These are phyloP conservation scores for Axea sp. DNA, from an alignment of 2,888 invertebrate genomes.

Conservation along the genomic window DNA sequence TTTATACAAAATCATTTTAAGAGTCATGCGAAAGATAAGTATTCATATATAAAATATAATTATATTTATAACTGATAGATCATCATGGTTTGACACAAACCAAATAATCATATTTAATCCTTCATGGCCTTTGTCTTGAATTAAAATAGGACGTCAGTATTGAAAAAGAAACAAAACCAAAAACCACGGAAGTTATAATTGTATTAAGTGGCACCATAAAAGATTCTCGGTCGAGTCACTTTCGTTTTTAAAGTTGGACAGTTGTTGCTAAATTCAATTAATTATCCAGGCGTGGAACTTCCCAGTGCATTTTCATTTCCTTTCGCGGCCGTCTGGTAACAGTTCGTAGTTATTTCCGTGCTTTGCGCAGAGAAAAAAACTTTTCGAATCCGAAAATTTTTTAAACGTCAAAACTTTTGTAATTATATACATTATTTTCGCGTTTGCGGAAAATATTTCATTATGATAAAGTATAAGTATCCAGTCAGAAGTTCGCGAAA, in stretches of 20 bases:
- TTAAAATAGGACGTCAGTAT: background rate
- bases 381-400: slow-evolving; percentile 34
- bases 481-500: slow-evolving; percentile 11
- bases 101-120: slow-evolving; percentile 8
- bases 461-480: slow-evolving; percentile 26
- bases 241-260: slow-evolving; percentile 56
- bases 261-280: slow-evolving; percentile 56
- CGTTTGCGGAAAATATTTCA: slow-evolving; percentile 43
- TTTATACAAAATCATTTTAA: too few relatives aligned
- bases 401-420: slow-evolving; percentile 52
- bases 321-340: slow-evolving; percentile 37
- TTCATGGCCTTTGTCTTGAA: slow-evolving; percentile 2
- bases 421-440: slow-evolving; percentile 54
- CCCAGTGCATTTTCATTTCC: slow-evolving; percentile 46
- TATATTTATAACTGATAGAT: too few relatives aligned
- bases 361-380: slow-evolving; percentile 14
- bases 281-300: slow-evolving; percentile 50
- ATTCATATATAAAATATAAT: too few relatives aligned
- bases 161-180: slow-evolving; percentile 1
- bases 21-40: too few relatives aligned
- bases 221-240: slow-evolving; percentile 54
- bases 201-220: slow-evolving; percentile 50
- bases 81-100: background rate
- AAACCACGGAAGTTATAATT: slow-evolving; percentile 44
- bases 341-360: slow-evolving; percentile 18